Base-by-base conservation (phyloP, 2,113 vertebrate species). In the Lepisosteus osseus region DNA sequence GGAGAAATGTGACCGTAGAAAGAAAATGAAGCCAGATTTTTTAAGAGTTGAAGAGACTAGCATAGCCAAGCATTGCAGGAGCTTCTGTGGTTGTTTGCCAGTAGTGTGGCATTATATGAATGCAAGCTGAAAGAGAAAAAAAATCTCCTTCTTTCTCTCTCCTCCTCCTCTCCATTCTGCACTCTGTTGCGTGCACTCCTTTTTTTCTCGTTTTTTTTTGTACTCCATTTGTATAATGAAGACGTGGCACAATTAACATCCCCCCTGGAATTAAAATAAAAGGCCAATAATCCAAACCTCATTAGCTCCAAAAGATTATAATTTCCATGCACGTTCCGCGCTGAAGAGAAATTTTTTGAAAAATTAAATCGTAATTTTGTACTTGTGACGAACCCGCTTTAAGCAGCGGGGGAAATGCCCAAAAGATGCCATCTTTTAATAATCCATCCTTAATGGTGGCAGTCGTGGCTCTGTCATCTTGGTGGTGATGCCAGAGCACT, bases 161-260 rank as follows among this genome's bases (percentile, higher is more conserved):
- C 65, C 83, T 86, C 85, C 81, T 84, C 86, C 83, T 73, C 80
- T 88, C 82, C 77, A 79, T 84, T 80, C 85, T 86, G 83, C 79
- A 89, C 77, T 86, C 80, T 83, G 62, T 75, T 88, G 81, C 85
- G 83, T 88, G 86, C 81, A 75, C 76, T 79, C 63, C 71, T 80
- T 80, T 77, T 77, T 54, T 68, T n/a, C 82, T 84, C 74, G 77
- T 66, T 70, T 43, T 15, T 92, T 93, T 95, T 95, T 95, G 94
- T 98, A 97, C 98, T 98, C 96, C 97, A 98, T 95, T 95, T 95
- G 90, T 92, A 91, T 91, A 91, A 94, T 90, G 94, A 96, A 85
- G 91, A 92, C 88, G 89, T 93, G 91, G 87, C 86, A 90, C 92
- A 94, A 97, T 98, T 96, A 96, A 93, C 89, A 89, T 91, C 85